A percentile compares a stretch with the other conserved stretches of the same genome.
Evolutionary conservation across 2,797 vertebrate species (phyloP).

Genomic region (Pipistrellus pipistrellus): DNA sequence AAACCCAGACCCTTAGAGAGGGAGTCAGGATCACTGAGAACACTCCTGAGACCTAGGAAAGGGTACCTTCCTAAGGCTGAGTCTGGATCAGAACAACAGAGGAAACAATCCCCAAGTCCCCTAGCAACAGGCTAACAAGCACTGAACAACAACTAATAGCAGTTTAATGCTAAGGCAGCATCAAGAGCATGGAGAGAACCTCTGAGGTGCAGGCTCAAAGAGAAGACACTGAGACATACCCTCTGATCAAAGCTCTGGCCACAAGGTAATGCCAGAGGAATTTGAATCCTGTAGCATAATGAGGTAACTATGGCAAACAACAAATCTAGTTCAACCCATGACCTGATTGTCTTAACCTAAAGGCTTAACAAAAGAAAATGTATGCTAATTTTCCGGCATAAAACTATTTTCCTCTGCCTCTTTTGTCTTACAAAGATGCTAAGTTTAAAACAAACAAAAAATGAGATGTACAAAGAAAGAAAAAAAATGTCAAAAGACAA

Average conservation of each 20-base stretch:
- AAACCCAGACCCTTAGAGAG: not conserved
- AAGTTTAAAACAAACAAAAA: not conserved
- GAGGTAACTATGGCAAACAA: not conserved
- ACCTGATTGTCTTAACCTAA: not conserved
- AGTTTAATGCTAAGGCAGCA: not conserved
- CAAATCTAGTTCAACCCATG: not conserved
- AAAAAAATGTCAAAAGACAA: not conserved
- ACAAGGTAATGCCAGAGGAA: not conserved
- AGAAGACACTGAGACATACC: constrained; percentile 8
- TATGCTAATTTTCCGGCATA: not conserved
- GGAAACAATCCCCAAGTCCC: not conserved
- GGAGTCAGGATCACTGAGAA: not conserved
- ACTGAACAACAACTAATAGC: not conserved
- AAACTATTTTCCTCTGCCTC: not conserved
- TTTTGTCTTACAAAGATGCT: not conserved
- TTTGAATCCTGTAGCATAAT: not conserved
- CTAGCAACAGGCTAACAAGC: not conserved
- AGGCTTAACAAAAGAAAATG: not conserved
- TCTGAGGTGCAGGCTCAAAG: not conserved
- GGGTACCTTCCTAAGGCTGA: not conserved
- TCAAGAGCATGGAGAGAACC: not conserved
- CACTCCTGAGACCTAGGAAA: not conserved
- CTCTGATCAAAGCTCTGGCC: not conserved
- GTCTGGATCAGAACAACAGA: constrained; percentile 1
- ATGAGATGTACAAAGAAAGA: not conserved